phyloP scores from a whole-genome alignment of 2,113 vertebrate species.

The Chionomys nivalis region DNA sequence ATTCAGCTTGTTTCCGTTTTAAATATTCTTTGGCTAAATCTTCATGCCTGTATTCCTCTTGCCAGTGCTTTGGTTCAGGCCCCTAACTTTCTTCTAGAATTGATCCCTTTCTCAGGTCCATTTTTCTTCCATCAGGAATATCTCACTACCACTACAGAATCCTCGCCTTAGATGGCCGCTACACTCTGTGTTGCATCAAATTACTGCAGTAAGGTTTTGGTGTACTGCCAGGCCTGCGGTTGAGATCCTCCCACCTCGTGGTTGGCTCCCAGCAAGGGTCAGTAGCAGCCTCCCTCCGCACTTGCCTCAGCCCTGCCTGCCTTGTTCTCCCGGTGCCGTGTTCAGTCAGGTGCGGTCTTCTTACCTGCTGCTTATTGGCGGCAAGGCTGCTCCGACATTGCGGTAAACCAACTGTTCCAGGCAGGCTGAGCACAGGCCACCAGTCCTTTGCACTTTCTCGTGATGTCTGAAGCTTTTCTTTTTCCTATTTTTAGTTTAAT shows the following conservation, averaged over 20 bases:
- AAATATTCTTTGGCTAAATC: neutral
- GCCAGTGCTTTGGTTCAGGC: neutral
- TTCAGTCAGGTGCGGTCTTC: neutral
- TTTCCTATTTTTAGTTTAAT: neutral
- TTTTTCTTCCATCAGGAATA: neutral
- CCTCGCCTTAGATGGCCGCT: neutral
- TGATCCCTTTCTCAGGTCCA: neutral
- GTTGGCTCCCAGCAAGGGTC: neutral
- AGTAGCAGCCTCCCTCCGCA: neutral
- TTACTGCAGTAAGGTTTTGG: neutral
- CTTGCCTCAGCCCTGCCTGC: neutral
- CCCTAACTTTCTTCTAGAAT: neutral
- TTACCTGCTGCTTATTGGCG: neutral
- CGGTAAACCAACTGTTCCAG: neutral
- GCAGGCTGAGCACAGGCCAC: neutral
- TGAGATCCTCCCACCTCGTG: neutral
- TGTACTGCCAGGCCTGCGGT: neutral
- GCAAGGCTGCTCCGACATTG: neutral
- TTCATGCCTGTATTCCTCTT: neutral
- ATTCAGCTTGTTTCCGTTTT: neutral
- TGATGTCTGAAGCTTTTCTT: neutral
- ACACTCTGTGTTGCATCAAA: neutral
- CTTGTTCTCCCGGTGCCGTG: neutral
- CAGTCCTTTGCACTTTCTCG: neutral
- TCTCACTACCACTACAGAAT: neutral